phyloP scores from a whole-genome alignment of 2,888 invertebrate species.

The Euplagia quadripunctaria region DNA sequence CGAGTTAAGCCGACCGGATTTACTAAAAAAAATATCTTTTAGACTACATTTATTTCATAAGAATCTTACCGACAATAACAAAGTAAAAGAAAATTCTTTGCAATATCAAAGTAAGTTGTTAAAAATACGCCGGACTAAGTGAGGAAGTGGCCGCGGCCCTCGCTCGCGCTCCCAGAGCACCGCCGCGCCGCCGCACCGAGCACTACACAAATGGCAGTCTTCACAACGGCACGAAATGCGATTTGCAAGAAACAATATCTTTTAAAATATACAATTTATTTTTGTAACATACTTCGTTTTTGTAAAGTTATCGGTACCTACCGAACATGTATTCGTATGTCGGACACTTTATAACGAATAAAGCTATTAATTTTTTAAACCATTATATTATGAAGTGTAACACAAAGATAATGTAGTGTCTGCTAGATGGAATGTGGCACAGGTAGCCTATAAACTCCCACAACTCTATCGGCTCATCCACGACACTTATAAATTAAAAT shows the following conservation, averaged over 20 bases:
- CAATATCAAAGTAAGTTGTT: slow-evolving; percentile 22
- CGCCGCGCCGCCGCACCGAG: background rate
- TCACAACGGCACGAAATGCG: background rate
- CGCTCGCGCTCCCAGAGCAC: background rate
- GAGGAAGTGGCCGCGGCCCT: slow-evolving; percentile 9
- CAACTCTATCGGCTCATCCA: no score
- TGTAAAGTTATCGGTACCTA: no score
- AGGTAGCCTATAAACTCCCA: no score
- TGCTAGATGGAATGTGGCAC: no score
- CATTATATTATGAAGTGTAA: no score
- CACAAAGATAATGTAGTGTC: no score
- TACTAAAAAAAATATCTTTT: background rate
- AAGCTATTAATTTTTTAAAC: no score
- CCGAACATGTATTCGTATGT: no score
- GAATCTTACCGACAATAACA: slow-evolving; percentile 12
- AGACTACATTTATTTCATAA: slow-evolving; percentile 12
- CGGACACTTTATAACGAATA: no score
- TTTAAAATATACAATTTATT: background rate
- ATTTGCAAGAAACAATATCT: background rate
- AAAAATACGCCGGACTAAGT: slow-evolving; percentile 12
- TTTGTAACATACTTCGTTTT: background rate
- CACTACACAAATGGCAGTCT: background rate
- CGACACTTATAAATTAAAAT: no score
- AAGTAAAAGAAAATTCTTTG: slow-evolving; percentile 16
- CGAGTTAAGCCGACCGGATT: background rate